These are phyloP conservation scores for Lynx canadensis DNA, from an alignment of 2,113 vertebrate species.

Conservation along the genomic window DNA sequence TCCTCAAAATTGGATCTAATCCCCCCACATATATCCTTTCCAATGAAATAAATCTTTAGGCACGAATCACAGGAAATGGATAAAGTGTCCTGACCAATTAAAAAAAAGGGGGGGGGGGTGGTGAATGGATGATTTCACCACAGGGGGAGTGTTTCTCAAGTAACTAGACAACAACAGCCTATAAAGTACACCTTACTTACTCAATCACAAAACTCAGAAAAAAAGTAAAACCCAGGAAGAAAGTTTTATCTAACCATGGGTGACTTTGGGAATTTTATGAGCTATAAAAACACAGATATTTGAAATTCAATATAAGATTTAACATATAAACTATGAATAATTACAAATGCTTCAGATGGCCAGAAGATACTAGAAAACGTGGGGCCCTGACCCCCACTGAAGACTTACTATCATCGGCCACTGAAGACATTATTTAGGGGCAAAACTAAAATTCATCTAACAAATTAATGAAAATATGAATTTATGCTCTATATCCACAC, in stretches of 20 bases:
- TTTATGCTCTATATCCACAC: background rate
- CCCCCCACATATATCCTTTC: background rate
- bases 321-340: conserved; percentile 24
- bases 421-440: background rate
- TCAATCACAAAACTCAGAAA: background rate
- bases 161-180: conserved; percentile 22
- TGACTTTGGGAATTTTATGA: conserved; percentile 30
- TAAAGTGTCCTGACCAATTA: background rate
- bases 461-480: conserved; percentile 37
- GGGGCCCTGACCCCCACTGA: background rate
- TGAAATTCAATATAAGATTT: conserved; percentile 22
- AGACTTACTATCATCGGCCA: conserved; percentile 10
- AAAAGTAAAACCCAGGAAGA: conserved; percentile 14
- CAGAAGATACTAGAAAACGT: conserved; percentile 40
- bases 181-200: background rate
- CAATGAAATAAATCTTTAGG: conserved; percentile 29
- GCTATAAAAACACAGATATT: background rate
- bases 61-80: conserved; percentile 6
- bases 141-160: background rate
- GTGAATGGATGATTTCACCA: background rate
- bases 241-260: background rate
- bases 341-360: background rate
- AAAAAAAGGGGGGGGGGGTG: background rate
- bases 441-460: conserved; percentile 34
- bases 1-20: conserved; percentile 15